These are phyloP conservation scores for Caenorhabditis doughertyi DNA, from an alignment of 2,888 invertebrate genomes.

Conservation along the genomic window DNA sequence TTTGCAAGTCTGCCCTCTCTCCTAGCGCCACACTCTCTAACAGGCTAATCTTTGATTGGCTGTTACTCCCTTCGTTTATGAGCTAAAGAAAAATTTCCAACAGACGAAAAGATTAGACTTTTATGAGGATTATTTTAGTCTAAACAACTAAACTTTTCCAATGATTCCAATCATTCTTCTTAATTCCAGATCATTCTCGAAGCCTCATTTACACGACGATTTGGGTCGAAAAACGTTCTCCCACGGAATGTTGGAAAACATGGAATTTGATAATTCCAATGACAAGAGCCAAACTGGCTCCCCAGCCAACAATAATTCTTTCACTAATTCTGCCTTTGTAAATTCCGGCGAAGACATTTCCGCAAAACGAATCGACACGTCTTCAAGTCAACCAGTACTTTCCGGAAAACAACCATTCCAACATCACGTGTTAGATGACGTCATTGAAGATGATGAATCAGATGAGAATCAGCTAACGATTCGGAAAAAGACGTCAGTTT, in stretches of 20 bases:
- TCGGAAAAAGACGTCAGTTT: conserved; percentile 48
- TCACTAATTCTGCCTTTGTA: conserved; percentile 67
- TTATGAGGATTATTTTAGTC: too few relatives aligned
- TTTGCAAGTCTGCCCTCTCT: too few relatives aligned
- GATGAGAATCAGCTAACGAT: conserved; percentile 60
- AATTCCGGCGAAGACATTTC: conserved; percentile 56
- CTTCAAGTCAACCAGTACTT: conserved; percentile 43
- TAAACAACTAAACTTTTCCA: too few relatives aligned
- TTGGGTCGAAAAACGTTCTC: conserved; percentile 69
- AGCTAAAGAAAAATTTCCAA: too few relatives aligned
- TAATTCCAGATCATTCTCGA: conserved; percentile 71
- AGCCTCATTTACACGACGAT: conserved; percentile 60
- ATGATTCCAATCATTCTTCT: too few relatives aligned
- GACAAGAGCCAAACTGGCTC: conserved; percentile 21
- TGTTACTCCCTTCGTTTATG: too few relatives aligned
- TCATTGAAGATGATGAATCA: conserved; percentile 69
- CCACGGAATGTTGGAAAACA: conserved; percentile 71
- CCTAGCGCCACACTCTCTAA: too few relatives aligned
- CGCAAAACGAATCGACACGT: conserved; percentile 42
- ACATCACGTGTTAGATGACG: conserved; percentile 72
- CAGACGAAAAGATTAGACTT: too few relatives aligned
- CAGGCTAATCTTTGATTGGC: too few relatives aligned
- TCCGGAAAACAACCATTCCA: conserved; percentile 58
- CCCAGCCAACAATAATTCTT: conserved; percentile 61
- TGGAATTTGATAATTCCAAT: conserved; percentile 49